Percentiles rank a stretch among this genome's conserved stretches.
phyloP scores from a whole-genome alignment of 53 echinoderm and acorn worm species.

The Luidia sarsii region DNA sequence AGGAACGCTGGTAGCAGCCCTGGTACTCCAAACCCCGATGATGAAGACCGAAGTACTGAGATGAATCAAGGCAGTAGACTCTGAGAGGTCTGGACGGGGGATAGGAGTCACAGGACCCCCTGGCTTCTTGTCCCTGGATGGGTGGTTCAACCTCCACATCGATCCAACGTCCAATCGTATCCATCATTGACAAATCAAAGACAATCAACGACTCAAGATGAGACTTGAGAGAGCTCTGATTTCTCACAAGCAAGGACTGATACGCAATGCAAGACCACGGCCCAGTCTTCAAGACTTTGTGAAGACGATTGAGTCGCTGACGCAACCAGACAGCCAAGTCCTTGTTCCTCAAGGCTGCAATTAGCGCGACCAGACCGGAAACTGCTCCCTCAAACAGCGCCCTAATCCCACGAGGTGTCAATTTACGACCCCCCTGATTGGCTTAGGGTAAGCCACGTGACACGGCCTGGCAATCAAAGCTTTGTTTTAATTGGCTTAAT shows the following conservation, averaged over 20 bases:
- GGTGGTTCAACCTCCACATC: conserved; percentile 36
- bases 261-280: too few relatives aligned
- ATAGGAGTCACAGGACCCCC: neutral
- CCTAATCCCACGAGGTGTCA: conserved; percentile 18
- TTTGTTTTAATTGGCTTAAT: conserved; percentile 18
- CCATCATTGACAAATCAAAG: neutral
- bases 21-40: too few relatives aligned
- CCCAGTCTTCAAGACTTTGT: too few relatives aligned
- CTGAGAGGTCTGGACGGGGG: conserved; percentile 17
- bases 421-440: conserved; percentile 10
- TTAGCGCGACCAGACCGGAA: conserved; percentile 31
- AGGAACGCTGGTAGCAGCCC: too few relatives aligned
- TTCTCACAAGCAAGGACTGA: too few relatives aligned
- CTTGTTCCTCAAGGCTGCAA: conserved; percentile 37
- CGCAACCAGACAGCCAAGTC: conserved; percentile 4
- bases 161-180: conserved; percentile 28
- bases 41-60: conserved; percentile 27
- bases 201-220: neutral
- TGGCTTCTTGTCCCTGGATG: neutral
- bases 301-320: too few relatives aligned
- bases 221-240: too few relatives aligned
- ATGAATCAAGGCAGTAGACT: conserved; percentile 45
- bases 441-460: conserved; percentile 27
- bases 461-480: neutral
- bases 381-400: conserved; percentile 3